Base-by-base conservation (phyloP, 2,888 invertebrate species). In the Ferdinandea cuprea region DNA sequence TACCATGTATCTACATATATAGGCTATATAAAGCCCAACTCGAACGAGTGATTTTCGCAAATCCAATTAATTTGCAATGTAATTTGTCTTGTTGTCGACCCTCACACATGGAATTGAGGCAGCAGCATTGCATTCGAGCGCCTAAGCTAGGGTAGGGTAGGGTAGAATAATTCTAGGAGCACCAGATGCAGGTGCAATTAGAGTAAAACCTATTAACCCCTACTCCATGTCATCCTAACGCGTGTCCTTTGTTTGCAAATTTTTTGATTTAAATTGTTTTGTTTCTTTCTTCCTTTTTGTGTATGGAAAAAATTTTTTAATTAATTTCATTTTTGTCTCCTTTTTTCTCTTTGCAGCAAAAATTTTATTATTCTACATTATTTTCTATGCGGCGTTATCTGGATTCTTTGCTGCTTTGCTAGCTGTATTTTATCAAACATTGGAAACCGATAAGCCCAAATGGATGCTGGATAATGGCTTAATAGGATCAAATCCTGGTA, bases 321-420 rank as follows among this genome's bases (percentile, higher is more conserved):
- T 59, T 37, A 19, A 28, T 28, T 52, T 13, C 46, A 17, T 30
- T 13, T 42, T 48, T 56, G 6, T 52, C 66, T 84, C 52, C 59
- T 17, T 73, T 25, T 85, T 37, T 85, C 56, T 86, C 25, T 90
- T 93, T 94, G 85, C 95, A 98, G 98, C 95, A 87, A 98, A 98
- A 93, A 98, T 99, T 92, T 93, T 97, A 87, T 92, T 98, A 86
- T 99, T 99, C 93, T 99, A 99, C 93, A 92, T 98, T 87, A 94
- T 99, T 91, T 99, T 99, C 94, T 99, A 99, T 92, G 94, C 96
- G 86, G 94, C 94, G 88, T 94, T 99, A 91, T 94, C 96, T 89
- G 98, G 96, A 68, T 99, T 99, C 94, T 99, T 99, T 92, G 95
- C 97, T 85, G 96, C 96, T 85, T 95, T 98, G 95, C 92, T 99